Percentiles rank a stretch among this genome's conserved stretches.
phyloP scores from a whole-genome alignment of 1,140 invertebrate genomes.

The Tetramorium parvispinum region DNA sequence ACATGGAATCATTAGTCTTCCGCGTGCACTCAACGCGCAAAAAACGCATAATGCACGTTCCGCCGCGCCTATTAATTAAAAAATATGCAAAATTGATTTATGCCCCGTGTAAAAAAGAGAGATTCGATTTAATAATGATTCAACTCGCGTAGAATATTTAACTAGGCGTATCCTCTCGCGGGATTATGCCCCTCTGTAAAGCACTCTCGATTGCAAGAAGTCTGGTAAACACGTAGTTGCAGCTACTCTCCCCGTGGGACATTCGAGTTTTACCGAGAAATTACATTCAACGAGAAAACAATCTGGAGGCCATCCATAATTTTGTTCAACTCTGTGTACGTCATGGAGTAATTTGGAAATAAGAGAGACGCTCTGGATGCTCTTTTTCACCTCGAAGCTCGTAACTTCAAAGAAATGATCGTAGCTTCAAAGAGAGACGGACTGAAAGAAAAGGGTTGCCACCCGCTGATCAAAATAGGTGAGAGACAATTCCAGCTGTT shows the following conservation, averaged over 20 bases:
- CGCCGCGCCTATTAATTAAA: background rate
- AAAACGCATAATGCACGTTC: background rate
- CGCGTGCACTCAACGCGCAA: background rate
- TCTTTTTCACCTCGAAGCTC: background rate
- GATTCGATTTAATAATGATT: conserved; percentile 23
- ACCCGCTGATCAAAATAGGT: background rate
- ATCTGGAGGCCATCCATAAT: background rate
- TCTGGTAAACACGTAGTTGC: conserved; percentile 4
- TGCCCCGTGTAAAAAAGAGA: background rate
- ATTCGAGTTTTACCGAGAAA: background rate
- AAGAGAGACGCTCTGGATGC: background rate
- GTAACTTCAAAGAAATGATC: conserved; percentile 5
- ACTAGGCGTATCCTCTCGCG: background rate
- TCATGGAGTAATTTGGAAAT: background rate
- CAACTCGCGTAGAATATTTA: conserved; percentile 4
- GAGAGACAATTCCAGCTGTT: background rate
- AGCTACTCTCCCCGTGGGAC: background rate
- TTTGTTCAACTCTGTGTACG: background rate
- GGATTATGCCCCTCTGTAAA: background rate
- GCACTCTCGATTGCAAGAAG: background rate
- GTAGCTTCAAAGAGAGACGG: background rate
- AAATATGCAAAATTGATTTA: conserved; percentile 31
- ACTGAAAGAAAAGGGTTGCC: background rate
- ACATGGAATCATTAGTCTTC: background rate
- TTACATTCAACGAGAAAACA: conserved; percentile 21